Evolutionary conservation across 2,888 invertebrate species (phyloP).

Genomic region (Chesias legatella): DNA sequence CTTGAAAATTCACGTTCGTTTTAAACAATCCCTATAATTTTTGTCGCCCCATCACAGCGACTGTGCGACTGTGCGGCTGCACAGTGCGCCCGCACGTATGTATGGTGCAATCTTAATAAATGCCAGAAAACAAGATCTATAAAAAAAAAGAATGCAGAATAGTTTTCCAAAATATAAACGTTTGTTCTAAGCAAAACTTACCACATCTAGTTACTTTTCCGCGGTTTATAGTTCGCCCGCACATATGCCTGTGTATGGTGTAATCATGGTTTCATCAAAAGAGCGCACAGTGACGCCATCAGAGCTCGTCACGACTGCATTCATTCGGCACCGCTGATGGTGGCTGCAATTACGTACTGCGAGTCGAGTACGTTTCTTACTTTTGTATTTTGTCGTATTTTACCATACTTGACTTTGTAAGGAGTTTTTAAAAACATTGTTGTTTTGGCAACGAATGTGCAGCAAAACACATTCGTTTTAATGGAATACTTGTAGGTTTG

Average conservation of each 20-base stretch:
- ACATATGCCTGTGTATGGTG: conserved; percentile 55
- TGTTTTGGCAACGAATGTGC: too few species aligned
- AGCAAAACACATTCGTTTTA: too few species aligned
- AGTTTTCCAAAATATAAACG: too few species aligned
- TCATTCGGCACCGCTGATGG: conserved; percentile 60
- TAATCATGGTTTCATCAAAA: conserved; percentile 76
- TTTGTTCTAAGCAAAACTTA: background rate
- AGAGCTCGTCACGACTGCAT: conserved; percentile 62
- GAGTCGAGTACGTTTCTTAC: conserved; percentile 33
- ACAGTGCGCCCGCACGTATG: too few species aligned
- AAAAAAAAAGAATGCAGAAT: too few species aligned
- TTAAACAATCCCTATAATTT: too few species aligned
- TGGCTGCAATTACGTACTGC: conserved; percentile 61
- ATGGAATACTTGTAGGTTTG: too few species aligned
- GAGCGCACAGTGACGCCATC: conserved; percentile 59
- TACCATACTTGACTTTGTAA: background rate
- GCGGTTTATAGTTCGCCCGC: conserved; percentile 19
- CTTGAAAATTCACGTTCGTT: too few species aligned
- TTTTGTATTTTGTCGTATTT: conserved; percentile 31
- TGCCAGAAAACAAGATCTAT: too few species aligned
- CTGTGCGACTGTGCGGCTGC: too few species aligned
- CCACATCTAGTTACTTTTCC: conserved; percentile 17
- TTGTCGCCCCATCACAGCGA: conserved; percentile 25
- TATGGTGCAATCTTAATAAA: too few species aligned
- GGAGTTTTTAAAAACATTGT: too few species aligned